Conservation (phyloP, 2,888 invertebrate genomes). For the Parnassius mnemosyne region DNA sequence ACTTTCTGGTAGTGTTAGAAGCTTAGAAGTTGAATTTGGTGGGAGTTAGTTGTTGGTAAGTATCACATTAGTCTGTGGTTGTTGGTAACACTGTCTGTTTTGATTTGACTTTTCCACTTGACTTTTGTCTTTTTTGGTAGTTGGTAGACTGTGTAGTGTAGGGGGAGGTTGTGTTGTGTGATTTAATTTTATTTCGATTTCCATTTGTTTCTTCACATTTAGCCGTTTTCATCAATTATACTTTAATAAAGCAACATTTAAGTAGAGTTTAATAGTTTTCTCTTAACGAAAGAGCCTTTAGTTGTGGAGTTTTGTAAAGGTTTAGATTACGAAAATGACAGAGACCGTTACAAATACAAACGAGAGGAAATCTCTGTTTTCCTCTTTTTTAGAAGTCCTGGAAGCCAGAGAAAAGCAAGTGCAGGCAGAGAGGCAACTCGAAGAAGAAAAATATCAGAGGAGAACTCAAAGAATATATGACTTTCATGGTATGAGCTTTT, state of each 20-base stretch:
- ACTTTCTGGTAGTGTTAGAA: too few species aligned
- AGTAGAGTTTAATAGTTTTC: constrained; percentile 18
- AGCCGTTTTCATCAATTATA: constrained; percentile 29
- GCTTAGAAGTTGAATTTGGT: too few species aligned
- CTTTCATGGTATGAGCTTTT: constrained; percentile 60
- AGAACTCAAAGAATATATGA: constrained; percentile 73
- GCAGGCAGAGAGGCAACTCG: constrained; percentile 62
- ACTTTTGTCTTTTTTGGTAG: constrained; percentile 32
- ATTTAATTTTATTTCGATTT: constrained; percentile 56
- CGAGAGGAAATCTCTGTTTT: constrained; percentile 70
- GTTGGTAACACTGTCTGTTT: too few species aligned
- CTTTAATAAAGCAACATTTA: constrained; percentile 9
- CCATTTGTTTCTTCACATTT: constrained; percentile 30
- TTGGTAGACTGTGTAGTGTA: constrained; percentile 48
- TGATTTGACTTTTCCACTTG: too few species aligned
- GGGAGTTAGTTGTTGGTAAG: too few species aligned
- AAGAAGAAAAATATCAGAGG: constrained; percentile 67
- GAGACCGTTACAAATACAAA: constrained; percentile 74
- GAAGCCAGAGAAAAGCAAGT: constrained; percentile 65
- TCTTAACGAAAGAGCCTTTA: constrained; percentile 23
- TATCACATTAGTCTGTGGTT: too few species aligned
- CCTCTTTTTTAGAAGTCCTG: constrained; percentile 65
- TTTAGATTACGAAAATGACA: constrained; percentile 53
- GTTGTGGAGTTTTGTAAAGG: constrained; percentile 10
- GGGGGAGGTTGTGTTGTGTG: constrained; percentile 54